phyloP scores from a whole-genome alignment of 2,797 vertebrate species.

The Tadarida brasiliensis region DNA sequence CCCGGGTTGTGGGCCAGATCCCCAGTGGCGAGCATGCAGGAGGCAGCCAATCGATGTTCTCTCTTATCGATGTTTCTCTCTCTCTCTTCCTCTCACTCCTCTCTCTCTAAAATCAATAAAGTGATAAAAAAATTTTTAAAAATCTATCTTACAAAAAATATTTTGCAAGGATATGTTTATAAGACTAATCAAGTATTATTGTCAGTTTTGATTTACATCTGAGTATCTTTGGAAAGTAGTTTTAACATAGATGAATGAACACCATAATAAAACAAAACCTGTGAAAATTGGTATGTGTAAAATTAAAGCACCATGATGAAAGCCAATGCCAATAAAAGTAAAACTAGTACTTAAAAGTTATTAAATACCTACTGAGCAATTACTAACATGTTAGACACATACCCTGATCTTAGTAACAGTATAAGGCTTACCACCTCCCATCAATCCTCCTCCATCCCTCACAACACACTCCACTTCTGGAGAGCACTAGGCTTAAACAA shows the following conservation, averaged over 20 bases:
- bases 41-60: no score
- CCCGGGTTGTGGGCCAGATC: no score
- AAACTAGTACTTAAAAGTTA: neutral
- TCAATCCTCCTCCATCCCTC: neutral
- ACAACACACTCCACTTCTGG: neutral
- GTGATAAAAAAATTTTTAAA: no score
- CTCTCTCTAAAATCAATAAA: neutral
- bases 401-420: neutral
- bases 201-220: neutral
- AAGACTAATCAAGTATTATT: neutral
- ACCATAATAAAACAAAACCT: neutral
- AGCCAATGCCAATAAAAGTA: neutral
- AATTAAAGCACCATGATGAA: neutral
- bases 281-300: neutral
- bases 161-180: neutral
- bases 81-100: no score
- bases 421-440: neutral
- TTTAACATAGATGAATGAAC: neutral
- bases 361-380: neutral
- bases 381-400: neutral
- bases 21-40: no score
- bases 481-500: neutral
- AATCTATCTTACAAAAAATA: neutral
- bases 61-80: no score
- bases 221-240: neutral